Conservation (phyloP, 2,113 vertebrate genomes). For the Bothrops jararaca region DNA sequence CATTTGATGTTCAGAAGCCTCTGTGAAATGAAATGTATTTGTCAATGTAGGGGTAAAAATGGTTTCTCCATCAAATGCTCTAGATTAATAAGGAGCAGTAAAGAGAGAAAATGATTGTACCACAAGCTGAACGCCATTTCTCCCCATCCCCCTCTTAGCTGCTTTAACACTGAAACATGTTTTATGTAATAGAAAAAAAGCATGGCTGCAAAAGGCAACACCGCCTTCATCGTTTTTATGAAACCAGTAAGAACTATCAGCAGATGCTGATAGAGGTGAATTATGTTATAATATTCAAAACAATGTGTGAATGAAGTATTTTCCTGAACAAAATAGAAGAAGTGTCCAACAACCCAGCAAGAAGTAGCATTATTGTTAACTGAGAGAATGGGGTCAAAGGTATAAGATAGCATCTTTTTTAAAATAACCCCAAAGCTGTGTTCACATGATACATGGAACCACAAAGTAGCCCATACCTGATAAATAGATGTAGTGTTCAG, state of each 20-base stretch:
- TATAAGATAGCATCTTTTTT: neutral
- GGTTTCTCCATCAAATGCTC: neutral
- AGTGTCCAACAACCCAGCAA: neutral
- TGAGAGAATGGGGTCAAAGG: neutral
- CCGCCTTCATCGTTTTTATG: neutral
- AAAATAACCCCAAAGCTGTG: neutral
- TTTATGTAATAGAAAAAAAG: neutral
- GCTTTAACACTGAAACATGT: rapidly evolving
- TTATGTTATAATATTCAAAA: neutral
- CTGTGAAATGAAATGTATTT: slow-evolving; percentile 54
- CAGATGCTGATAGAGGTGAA: neutral
- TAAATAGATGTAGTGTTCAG: neutral
- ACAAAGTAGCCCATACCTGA: neutral
- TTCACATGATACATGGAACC: neutral
- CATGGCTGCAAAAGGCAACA: rapidly evolving
- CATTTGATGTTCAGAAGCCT: slow-evolving; percentile 52
- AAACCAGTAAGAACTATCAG: neutral
- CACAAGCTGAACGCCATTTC: neutral
- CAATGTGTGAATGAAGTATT: neutral
- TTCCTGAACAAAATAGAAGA: neutral
- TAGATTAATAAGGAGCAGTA: slow-evolving; percentile 20
- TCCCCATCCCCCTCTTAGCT: neutral
- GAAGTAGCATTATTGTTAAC: neutral
- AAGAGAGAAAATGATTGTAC: neutral
- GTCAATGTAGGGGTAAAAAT: neutral